Conservation (phyloP, 2,888 invertebrate species). For the Drosophila stalkeri region DNA sequence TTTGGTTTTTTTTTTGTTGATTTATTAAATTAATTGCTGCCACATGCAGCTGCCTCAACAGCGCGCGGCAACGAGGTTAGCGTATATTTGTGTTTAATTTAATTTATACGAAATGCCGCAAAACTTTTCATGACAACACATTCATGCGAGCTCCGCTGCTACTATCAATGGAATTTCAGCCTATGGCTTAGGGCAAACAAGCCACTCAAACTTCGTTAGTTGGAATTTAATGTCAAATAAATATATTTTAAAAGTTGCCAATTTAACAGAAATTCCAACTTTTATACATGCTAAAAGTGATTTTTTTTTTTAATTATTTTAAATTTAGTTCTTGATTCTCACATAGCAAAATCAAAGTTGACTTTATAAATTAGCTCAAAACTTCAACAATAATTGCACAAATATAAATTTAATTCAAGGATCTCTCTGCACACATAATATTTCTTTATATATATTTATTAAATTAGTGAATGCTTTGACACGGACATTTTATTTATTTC, state of each 20-base stretch:
- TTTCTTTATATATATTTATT: neutral
- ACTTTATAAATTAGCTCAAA: neutral
- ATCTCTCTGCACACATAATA: too few relatives aligned
- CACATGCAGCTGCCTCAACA: conserved; percentile 52
- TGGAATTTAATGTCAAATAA: neutral
- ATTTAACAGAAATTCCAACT: neutral
- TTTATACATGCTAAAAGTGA: too few relatives aligned
- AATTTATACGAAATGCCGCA: conserved; percentile 68
- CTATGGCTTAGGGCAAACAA: neutral
- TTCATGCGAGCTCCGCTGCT: conserved; percentile 16
- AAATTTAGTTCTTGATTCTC: neutral
- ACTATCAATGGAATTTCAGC: neutral
- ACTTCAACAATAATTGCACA: neutral
- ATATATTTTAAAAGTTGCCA: neutral
- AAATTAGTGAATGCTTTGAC: neutral
- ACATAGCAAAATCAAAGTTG: neutral
- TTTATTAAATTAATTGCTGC: conserved; percentile 82
- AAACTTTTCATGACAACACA: conserved; percentile 62
- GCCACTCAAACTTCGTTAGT: neutral
- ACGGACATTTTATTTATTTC: neutral
- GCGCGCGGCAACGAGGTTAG: conserved; percentile 25
- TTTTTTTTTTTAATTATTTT: too few relatives aligned
- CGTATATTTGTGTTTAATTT: conserved; percentile 78
- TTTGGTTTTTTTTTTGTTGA: conserved; percentile 67
- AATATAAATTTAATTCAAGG: too few relatives aligned